Evolutionary conservation across 2,888 invertebrate species (phyloP), one percentile per base, ranked within the genome.

Genomic region (Lepidochrysops patricia): DNA sequence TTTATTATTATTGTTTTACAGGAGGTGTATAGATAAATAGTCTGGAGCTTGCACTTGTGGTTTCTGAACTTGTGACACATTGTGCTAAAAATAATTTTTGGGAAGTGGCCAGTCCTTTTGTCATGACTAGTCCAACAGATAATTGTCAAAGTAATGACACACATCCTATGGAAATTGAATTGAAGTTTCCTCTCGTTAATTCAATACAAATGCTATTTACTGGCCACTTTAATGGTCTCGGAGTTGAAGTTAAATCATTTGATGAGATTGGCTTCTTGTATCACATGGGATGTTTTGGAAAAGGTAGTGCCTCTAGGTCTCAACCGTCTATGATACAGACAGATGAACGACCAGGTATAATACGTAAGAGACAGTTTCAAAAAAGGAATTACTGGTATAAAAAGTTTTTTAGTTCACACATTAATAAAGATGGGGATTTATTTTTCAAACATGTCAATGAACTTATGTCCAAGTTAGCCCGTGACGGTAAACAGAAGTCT

Each of bases 241-340:
- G 91, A 66, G 92, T 95, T 1, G 91, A 92, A 69, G 84, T 96
- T 29, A 82, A 77, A 49, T 88, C 93, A 64, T 72, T 79, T 0
- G 87, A 91, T 52, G 91, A 93, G 69, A 93, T 94, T 74, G 82
- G 85, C 64, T 79, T 89, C 4, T 71, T 96, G 12, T 90, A 93
- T 72, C 91, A 92, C 25, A 93, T 92, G 90, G 96, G 96, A 0
- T 94, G 90, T 74, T 96, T 94, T 80, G 96, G 96, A 0, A 95
- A 95, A 83, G 94, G 94, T 1, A 91, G 92, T 5, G 74, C 90
- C 43, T 94, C 94, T 0, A 88, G 92, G 35, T 90, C 91, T 23
- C 85, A 81, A 68, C 93, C 89, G 62, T 79, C 75, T 29, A 83
- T 79, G 64, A 77, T 76, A 29, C 83, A 77, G 68, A 80, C 70